Evolutionary conservation across 37 sponge, comb jelly and placozoan species (phyloP).

Genomic region (Oopsacas minuta): DNA sequence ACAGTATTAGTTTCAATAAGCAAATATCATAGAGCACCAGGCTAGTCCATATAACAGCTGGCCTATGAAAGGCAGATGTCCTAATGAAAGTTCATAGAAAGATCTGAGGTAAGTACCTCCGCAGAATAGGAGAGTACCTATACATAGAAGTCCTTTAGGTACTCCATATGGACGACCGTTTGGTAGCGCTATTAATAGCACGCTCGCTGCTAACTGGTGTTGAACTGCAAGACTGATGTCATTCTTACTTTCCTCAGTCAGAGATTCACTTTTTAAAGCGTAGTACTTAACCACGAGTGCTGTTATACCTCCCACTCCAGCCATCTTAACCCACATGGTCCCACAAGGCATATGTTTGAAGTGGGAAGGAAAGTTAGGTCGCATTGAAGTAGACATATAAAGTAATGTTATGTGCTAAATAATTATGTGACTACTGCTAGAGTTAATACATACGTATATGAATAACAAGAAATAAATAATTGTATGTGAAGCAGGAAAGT

Average conservation of each 20-base stretch:
- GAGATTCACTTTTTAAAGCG: not conserved
- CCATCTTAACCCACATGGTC: not conserved
- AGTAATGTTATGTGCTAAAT: not conserved
- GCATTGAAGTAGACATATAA: not conserved
- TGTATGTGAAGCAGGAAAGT: too few species aligned
- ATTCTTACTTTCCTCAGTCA: not conserved
- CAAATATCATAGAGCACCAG: not conserved
- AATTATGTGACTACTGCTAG: too few species aligned
- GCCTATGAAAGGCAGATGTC: not conserved
- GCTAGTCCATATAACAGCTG: not conserved
- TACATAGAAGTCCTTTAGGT: not conserved
- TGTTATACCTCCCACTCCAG: not conserved
- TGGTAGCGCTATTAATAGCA: not conserved
- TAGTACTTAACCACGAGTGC: not conserved
- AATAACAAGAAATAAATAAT: too few species aligned
- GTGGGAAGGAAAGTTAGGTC: not conserved
- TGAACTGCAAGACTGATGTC: not conserved
- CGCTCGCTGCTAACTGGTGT: not conserved
- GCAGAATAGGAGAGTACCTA: not conserved
- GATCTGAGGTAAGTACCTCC: not conserved
- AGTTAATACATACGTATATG: too few species aligned
- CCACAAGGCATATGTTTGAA: not conserved
- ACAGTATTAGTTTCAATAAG: too few species aligned
- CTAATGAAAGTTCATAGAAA: not conserved
- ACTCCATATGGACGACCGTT: constrained; percentile 1